These are phyloP conservation scores for Phymatocera aterrima DNA, from an alignment of 2,888 invertebrate genomes.

Conservation along the genomic window DNA sequence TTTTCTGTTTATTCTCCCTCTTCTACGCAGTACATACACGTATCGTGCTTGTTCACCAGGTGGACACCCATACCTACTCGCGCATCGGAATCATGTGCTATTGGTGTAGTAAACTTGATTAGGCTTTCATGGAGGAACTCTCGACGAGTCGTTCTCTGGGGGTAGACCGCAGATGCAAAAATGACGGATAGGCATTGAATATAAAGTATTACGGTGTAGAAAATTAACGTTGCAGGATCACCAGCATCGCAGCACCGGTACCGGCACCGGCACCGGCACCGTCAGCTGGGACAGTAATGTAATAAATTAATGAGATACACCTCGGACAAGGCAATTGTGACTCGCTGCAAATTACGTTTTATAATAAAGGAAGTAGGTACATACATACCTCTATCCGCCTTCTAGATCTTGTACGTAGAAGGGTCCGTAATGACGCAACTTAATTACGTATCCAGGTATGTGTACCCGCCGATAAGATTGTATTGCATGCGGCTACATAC, in stretches of 20 bases:
- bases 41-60: not conserved
- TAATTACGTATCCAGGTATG: slow-evolving; percentile 4
- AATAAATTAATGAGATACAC: slow-evolving; percentile 23
- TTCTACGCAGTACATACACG: too few species aligned
- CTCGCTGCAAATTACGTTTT: slow-evolving; percentile 33
- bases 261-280: too few species aligned
- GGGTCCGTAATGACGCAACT: slow-evolving; percentile 21
- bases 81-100: too few species aligned
- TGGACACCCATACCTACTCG: not conserved
- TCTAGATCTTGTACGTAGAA: too few species aligned
- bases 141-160: not conserved
- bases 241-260: too few species aligned
- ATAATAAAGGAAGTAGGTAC: not conserved
- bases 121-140: slow-evolving; percentile 34
- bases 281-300: too few species aligned
- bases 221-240: slow-evolving; percentile 21
- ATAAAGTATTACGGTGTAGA: not conserved
- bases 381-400: too few species aligned
- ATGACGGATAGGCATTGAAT: not conserved
- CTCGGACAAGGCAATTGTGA: slow-evolving; percentile 33
- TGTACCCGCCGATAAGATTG: not conserved
- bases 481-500: not conserved
- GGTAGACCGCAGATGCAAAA: not conserved
- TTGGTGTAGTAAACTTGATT: slow-evolving; percentile 31
- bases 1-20: too few species aligned